Conservation (phyloP, 1,140 invertebrate species). For the Temnothorax longispinosus region DNA sequence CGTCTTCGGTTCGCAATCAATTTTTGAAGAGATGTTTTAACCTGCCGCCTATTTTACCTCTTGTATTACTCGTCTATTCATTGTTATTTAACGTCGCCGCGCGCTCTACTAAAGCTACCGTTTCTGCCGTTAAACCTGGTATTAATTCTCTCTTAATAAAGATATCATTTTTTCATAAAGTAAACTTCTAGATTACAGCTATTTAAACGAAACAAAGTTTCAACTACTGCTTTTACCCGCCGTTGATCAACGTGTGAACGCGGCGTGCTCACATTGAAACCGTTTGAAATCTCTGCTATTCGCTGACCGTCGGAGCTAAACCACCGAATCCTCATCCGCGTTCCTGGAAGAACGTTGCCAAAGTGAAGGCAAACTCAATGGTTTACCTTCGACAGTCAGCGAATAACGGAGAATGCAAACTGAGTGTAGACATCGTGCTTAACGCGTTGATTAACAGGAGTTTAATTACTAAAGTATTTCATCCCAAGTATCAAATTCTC, state of each 20-base stretch:
- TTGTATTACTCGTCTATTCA: background rate
- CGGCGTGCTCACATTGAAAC: background rate
- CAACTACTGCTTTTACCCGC: background rate
- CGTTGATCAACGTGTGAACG: background rate
- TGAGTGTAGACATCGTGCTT: background rate
- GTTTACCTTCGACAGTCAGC: slow-evolving; percentile 18
- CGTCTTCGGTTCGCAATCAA: slow-evolving; percentile 19
- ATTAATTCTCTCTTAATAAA: background rate
- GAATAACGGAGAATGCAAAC: slow-evolving; percentile 7
- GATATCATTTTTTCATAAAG: background rate
- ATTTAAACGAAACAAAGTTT: slow-evolving; percentile 22
- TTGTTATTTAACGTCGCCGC: background rate
- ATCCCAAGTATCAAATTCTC: background rate
- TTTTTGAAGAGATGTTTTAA: slow-evolving; percentile 24
- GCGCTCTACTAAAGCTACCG: background rate
- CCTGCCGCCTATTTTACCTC: background rate
- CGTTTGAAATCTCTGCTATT: slow-evolving; percentile 5
- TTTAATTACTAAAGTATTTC: slow-evolving; percentile 12
- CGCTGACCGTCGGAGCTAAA: background rate
- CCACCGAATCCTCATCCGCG: background rate
- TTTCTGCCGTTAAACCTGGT: background rate
- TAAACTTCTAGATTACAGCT: background rate
- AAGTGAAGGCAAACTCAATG: background rate
- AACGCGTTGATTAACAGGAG: background rate
- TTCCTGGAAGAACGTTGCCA: background rate